Evolutionary conservation across 1,140 invertebrate genomes (phyloP).

Genomic region (Chlorops oryzae): DNA sequence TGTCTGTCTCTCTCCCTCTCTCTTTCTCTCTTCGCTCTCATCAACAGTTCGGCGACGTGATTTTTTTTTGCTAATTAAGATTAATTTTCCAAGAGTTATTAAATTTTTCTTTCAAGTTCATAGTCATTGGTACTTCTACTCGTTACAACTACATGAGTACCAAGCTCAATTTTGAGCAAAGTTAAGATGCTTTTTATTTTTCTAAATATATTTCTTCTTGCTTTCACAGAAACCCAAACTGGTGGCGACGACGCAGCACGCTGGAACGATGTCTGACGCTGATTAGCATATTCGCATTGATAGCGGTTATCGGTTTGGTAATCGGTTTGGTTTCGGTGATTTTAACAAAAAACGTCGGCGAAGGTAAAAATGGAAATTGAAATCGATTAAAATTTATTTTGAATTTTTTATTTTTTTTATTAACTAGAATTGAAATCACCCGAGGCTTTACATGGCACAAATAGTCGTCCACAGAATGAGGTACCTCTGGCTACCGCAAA

Average conservation of each 20-base stretch:
- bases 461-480: slow-evolving; percentile 22
- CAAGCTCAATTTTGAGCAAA: no score
- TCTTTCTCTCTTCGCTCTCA: no score
- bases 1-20: no score
- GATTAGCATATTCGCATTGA: slow-evolving; percentile 55
- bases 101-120: no score
- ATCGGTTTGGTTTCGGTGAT: slow-evolving; percentile 58
- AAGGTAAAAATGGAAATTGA: slow-evolving; percentile 17
- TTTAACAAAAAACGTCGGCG: slow-evolving; percentile 19
- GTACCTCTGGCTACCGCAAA: slow-evolving; percentile 12
- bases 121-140: no score
- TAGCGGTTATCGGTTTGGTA: slow-evolving; percentile 61
- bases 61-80: no score
- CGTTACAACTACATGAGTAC: no score
- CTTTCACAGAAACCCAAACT: slow-evolving; percentile 78
- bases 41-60: no score
- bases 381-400: neutral
- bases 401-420: slow-evolving; percentile 8
- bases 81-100: no score
- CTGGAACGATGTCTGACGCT: slow-evolving; percentile 70
- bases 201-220: no score
- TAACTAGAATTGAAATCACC: slow-evolving; percentile 9
- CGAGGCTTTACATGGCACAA: slow-evolving; percentile 24
- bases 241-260: slow-evolving; percentile 75
- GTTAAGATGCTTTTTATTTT: no score